Conservation (phyloP, 2,888 invertebrate species). For the Drosophila neonasuta region DNA sequence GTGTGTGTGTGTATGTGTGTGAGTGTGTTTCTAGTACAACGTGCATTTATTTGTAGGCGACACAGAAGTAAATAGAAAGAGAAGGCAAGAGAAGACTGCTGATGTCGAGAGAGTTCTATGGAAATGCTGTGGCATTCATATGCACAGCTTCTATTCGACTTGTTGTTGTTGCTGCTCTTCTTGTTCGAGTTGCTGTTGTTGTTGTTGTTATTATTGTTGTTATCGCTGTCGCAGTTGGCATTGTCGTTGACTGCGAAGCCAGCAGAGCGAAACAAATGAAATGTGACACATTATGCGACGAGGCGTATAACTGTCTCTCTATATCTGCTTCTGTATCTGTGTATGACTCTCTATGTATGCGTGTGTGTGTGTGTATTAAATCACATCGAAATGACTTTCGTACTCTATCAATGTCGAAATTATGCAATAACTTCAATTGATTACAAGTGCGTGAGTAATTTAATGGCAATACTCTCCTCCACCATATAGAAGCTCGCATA, state of each 20-base stretch:
- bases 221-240: conserved; percentile 31
- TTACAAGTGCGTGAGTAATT: conserved; percentile 65
- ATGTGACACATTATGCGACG: conserved; percentile 77
- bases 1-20: too few species aligned
- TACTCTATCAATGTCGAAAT: conserved; percentile 73
- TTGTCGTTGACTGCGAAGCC: conserved; percentile 51
- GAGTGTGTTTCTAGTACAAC: conserved; percentile 19
- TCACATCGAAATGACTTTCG: conserved; percentile 73
- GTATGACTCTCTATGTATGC: conserved; percentile 6
- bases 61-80: conserved; percentile 36
- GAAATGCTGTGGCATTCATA: conserved; percentile 53
- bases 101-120: conserved; percentile 37
- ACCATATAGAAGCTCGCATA: conserved; percentile 11
- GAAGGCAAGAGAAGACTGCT: conserved; percentile 3
- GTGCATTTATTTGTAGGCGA: conserved; percentile 66
- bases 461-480: conserved; percentile 29
- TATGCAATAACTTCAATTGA: conserved; percentile 76
- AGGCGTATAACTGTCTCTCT: conserved; percentile 72
- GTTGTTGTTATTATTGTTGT: conserved; percentile 35
- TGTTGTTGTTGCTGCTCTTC: conserved; percentile 1
- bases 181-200: conserved; percentile 22
- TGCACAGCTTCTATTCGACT: conserved; percentile 42
- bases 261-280: conserved; percentile 72
- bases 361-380: conserved; percentile 54
- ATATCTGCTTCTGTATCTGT: conserved; percentile 18